Conservation (phyloP, 2,113 vertebrate genomes). For the Baryphthengus martii region DNA sequence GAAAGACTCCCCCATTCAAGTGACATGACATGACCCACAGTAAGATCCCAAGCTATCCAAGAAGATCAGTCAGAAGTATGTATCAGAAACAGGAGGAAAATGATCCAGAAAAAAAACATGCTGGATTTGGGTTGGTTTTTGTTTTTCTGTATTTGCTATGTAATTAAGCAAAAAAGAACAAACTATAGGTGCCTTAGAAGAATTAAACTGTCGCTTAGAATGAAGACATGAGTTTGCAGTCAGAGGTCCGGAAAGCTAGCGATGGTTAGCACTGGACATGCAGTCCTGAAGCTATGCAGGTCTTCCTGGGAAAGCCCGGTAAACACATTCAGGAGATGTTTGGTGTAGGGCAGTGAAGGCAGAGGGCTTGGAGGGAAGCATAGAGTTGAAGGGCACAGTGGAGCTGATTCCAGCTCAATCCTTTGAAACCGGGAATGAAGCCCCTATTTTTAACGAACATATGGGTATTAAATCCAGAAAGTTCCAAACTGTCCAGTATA, state of each 20-base stretch:
- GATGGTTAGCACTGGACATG: background rate
- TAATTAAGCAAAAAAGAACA: background rate
- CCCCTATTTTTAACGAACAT: background rate
- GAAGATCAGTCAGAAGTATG: background rate
- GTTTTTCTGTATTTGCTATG: background rate
- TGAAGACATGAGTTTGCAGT: background rate
- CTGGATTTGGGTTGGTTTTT: background rate
- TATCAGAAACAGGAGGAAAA: background rate
- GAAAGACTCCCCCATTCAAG: background rate
- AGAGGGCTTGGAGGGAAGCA: background rate
- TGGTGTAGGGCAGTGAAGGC: background rate
- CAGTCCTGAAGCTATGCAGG: background rate
- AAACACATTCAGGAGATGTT: background rate
- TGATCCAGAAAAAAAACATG: background rate
- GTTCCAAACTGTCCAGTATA: background rate
- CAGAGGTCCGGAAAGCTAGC: background rate
- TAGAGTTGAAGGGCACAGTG: rapidly evolving
- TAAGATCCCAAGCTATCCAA: background rate
- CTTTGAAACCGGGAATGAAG: background rate
- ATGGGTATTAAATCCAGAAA: background rate
- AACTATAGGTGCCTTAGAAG: background rate
- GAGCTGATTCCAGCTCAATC: background rate
- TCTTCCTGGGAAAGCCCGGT: background rate
- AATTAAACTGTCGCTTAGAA: background rate
- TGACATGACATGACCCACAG: background rate